Base-by-base conservation (phyloP, 37 sponge, comb jelly and placozoan species). In the Agelas oroides region DNA sequence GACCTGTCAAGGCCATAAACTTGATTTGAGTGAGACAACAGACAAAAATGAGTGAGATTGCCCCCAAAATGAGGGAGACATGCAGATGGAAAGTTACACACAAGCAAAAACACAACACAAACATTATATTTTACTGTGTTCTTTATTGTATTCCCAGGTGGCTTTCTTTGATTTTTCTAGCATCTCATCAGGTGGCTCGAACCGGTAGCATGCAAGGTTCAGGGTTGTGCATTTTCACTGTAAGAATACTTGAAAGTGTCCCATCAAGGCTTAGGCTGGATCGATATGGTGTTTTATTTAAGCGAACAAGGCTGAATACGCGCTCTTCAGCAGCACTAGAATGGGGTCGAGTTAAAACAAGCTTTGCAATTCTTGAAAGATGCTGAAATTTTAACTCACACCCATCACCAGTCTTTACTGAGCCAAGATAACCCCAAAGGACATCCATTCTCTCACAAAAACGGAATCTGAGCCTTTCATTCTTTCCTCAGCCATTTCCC, bases 281-380 rank as follows among this genome's bases (percentile, higher is more conserved):
- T 14, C 83, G 20, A 33, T 32, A 82, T 16, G 59, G 23, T 57
- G 85, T 84, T 30, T 84, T 75, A 53, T 84, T 84, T 17, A 64
- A 40, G 20, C 56, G n/a, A 14, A 84, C 35, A 33, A 84, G 2
- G 33, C 77, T 76, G 59, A 84, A 84, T 6, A 84, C 70, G 62
- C 85, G 23, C 69, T 84, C 85, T 33, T 84, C 85, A 24, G 2
- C 76, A 36, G 85, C 85, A 75, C 75, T 82, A 1, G 73, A 59
- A 39, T 82, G 83, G 17, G 83, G 83, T 1, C 71, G 37, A 60
- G 31, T 21, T 16, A 82, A 24, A 14, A 82, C 64, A 1, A 82
- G 63, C 63, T 60, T 70, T 1, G 73, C 83, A n/a, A 82, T 73
- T 23, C 57, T 71, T 1, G 62, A 23, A 15, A 82, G 62, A 20